phyloP scores from a whole-genome alignment of 64 coral and sea anemone genomes.

The Hydrozoanthus tunicans region DNA sequence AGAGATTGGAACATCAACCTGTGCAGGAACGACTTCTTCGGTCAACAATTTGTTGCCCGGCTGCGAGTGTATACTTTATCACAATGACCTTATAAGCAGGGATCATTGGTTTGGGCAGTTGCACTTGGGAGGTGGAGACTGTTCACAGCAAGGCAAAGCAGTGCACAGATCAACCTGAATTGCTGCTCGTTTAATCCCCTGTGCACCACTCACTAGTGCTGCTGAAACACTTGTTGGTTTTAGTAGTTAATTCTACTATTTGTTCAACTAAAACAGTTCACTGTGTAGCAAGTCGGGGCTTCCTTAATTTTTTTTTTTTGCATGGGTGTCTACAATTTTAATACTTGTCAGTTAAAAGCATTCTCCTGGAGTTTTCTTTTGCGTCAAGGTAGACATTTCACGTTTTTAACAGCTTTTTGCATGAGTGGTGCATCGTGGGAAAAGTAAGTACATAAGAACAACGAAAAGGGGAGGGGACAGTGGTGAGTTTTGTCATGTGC shows the following conservation, averaged over 20 bases:
- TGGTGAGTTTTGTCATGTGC: not conserved
- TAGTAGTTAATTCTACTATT: not conserved
- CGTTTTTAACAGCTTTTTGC: constrained; percentile 21
- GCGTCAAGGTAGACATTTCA: not conserved
- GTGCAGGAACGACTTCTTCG: not conserved
- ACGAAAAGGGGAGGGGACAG: constrained; percentile 1
- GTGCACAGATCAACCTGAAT: constrained; percentile 52
- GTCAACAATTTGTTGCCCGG: constrained; percentile 22
- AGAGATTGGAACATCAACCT: constrained; percentile 20
- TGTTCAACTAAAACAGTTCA: not conserved
- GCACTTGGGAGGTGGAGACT: constrained; percentile 39
- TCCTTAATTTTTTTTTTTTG: not conserved
- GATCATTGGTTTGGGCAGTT: not conserved
- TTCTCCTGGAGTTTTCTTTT: not conserved
- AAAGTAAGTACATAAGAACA: constrained; percentile 35
- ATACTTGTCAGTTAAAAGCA: not conserved
- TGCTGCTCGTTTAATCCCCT: constrained; percentile 14
- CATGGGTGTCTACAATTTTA: not conserved
- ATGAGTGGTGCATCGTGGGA: constrained; percentile 54
- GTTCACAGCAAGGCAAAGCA: constrained; percentile 39
- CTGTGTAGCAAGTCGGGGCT: not conserved
- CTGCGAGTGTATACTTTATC: constrained; percentile 57
- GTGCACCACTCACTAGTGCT: constrained; percentile 54
- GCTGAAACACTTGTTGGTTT: not conserved
- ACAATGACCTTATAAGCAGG: constrained; percentile 26